Base-by-base conservation (phyloP, 2,113 vertebrate genomes). In the Bostrychus sinensis region DNA sequence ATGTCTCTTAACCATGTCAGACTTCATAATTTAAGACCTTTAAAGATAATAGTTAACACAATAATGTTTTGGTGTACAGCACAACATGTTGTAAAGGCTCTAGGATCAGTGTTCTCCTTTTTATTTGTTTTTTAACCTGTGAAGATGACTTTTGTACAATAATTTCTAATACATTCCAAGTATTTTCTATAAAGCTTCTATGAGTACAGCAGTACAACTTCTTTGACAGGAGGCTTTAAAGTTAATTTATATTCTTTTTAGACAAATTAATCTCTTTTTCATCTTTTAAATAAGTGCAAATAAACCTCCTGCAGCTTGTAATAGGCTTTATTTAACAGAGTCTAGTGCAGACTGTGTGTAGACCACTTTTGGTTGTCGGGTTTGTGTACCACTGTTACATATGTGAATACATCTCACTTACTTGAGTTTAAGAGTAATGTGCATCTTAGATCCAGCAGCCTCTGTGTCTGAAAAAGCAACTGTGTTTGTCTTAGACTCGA, bases 181-280 rank as follows among this genome's bases (percentile, higher is more conserved):
- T 83, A 64, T 62, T 80, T 87, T 70, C 75, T 75, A 66, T 85
- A 64, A 70, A 72, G 56, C 72, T 74, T 81, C 73, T 75, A 76
- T 84, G 69, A 81, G 75, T 81, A 61, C 73, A 63, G 58, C 75
- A 87, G 75, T 86, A 91, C 86, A 90, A 88, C 88, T 90, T 92
- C 88, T 66, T 69, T 72, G 54, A 77, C 75, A 88, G 91, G 91
- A 91, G 89, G 89, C 88, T 88, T 80, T 86, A 86, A 74, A 83
- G 72, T 90, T 93, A 92, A 92, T 92, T 92, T 93, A 93, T 92
- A 90, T 90, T 69, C 75, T 86, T 88, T 74, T 63, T 89, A 88
- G 82, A 78, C 37, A 68, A 88, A 80, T 41, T 82, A 86, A 77
- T 87, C 74, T 63, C 50, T 54, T 61, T 63, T 50, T 67, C 38